These are phyloP conservation scores for Tenthredo mesomela DNA, from an alignment of 2,888 invertebrate genomes.

Conservation along the genomic window DNA sequence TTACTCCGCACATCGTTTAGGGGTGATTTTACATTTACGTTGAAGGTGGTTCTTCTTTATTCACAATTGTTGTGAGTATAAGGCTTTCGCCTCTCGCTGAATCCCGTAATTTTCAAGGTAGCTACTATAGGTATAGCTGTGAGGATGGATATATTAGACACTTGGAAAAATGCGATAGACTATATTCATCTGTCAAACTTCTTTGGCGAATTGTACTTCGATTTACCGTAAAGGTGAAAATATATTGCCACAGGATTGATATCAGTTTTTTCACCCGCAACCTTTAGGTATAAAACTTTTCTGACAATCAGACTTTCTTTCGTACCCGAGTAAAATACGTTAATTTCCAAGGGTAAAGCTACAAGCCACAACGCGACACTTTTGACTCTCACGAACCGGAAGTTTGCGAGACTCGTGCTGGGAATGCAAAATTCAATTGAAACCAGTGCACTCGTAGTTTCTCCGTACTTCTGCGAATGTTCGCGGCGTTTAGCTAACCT, in stretches of 20 bases:
- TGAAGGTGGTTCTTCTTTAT: neutral
- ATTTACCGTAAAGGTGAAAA: neutral
- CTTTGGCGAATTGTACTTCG: neutral
- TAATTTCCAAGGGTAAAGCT: slow-evolving; percentile 39
- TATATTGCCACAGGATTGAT: neutral
- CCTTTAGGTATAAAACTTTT: slow-evolving; percentile 11
- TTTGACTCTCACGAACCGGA: slow-evolving; percentile 46
- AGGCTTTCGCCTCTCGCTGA: neutral
- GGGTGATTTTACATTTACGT: slow-evolving; percentile 23
- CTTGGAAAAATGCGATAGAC: neutral
- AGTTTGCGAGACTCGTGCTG: slow-evolving; percentile 41
- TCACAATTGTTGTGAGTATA: neutral
- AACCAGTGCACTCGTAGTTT: slow-evolving; percentile 49
- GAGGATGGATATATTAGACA: neutral
- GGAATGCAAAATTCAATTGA: slow-evolving; percentile 47
- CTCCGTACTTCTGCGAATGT: slow-evolving; percentile 41
- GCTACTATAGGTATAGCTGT: neutral
- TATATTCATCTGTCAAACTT: neutral
- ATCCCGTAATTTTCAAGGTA: neutral
- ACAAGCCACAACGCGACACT: slow-evolving; percentile 23
- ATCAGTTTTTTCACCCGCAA: neutral
- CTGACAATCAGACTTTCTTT: slow-evolving; percentile 29
- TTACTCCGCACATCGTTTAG: slow-evolving; percentile 17
- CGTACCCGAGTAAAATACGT: neutral
- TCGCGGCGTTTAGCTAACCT: slow-evolving; percentile 47